phyloP scores from a whole-genome alignment of 1,140 invertebrate species.

The Drosophila lini region DNA sequence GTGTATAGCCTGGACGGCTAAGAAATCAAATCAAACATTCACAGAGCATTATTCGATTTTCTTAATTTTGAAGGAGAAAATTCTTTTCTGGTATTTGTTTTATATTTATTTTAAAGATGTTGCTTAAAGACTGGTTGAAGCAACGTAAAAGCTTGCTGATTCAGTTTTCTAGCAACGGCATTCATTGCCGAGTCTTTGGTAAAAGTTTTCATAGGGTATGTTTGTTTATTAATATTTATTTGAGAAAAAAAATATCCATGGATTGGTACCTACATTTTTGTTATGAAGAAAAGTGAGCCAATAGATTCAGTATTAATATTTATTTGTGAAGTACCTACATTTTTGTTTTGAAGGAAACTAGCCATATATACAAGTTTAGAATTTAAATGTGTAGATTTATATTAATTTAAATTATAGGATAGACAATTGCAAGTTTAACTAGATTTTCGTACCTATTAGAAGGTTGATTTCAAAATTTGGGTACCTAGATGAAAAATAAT shows the following conservation, averaged over 20 bases:
- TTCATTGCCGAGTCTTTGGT: slow-evolving; percentile 62
- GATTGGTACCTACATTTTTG: too few species aligned
- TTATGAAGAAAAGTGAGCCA: too few species aligned
- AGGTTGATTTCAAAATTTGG: too few species aligned
- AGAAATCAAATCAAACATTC: neutral
- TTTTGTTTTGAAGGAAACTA: neutral
- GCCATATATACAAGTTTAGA: neutral
- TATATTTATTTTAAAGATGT: slow-evolving; percentile 42
- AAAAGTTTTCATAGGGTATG: neutral
- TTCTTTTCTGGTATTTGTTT: neutral
- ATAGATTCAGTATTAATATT: too few species aligned
- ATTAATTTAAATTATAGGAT: too few species aligned
- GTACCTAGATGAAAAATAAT: too few species aligned
- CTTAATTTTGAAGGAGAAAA: neutral
- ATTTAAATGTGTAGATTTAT: neutral
- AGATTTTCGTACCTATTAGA: too few species aligned
- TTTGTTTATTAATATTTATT: neutral
- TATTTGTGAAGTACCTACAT: too few species aligned
- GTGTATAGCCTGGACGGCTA: neutral
- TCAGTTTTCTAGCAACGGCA: slow-evolving; percentile 59
- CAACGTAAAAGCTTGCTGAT: slow-evolving; percentile 69
- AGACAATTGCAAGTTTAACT: too few species aligned
- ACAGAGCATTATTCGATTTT: slow-evolving; percentile 3
- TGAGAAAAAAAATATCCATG: too few species aligned
- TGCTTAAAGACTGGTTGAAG: slow-evolving; percentile 37